Base-by-base conservation (phyloP, 1,140 invertebrate genomes). In the Fopius arisanus region DNA sequence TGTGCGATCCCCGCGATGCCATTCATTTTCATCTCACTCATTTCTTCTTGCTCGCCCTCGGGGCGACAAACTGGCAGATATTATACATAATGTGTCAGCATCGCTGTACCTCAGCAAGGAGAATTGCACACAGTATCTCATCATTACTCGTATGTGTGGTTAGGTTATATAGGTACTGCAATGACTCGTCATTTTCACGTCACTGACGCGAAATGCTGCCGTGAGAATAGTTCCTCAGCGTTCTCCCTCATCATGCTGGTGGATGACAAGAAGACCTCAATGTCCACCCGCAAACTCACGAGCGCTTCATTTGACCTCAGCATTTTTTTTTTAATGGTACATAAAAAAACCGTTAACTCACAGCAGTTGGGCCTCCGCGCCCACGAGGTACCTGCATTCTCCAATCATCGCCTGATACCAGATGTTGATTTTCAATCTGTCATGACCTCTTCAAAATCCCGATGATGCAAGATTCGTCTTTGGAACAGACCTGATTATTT, bases 101-200 rank as follows among this genome's bases (percentile, higher is more conserved):
- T 21, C 31, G 23, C 29, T 16, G 62, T 14, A n/a, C 19, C 43
- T 40, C 70, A 28, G 26, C 62, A 63, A 31, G 26, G 28, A 26
- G 33, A 72, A 26, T 41, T 63, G 2, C 48, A 40, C 21, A 19
- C 62, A 19, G n/a, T 2, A 73, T 73, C 54, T 73, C 33, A 73
- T 67, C 63, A 48, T 48, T 48, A 19, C 40, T 51, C 40, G 43
- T 31, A 54, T 31, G 40, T 43, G 40, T 6, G 28, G 4, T 59
- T 59, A 10, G 23, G 9, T 12, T 54, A 54, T 59, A 26, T 16
- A 65, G 29, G 31, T 26, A 16, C 29, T 48, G 31, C 54, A 65
- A 67, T 72, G 70, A 72, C 70, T 65, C 65, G 71, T 73, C 65
- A 67, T 73, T 67, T 73, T 73, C 65, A 26, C 70, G 43, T 66